A percentile compares a stretch with the other conserved stretches of the same genome.
Conservation (phyloP, 2,888 invertebrate species). For the Stenotaenia linearis region DNA sequence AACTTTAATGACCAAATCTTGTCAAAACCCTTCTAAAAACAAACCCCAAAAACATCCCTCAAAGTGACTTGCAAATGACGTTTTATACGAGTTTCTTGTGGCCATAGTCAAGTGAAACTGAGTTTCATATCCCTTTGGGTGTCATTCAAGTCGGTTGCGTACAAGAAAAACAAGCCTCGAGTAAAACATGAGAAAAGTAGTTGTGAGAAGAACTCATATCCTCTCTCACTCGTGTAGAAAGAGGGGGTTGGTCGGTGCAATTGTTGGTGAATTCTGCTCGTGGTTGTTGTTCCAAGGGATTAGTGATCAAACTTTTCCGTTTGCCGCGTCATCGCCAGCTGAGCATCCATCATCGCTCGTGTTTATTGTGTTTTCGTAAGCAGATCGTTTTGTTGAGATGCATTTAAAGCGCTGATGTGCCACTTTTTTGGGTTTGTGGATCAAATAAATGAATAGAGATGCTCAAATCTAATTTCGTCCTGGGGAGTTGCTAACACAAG, state of each 20-base stretch:
- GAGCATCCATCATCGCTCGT: slow-evolving; percentile 5
- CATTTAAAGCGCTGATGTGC: background rate
- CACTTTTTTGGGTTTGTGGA: background rate
- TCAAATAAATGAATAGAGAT: background rate
- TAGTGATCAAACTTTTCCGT: slow-evolving; percentile 4
- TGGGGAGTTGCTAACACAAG: background rate
- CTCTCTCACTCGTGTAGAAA: background rate
- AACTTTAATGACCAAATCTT: too few species aligned
- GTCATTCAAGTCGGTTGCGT: background rate
- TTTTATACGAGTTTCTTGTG: background rate
- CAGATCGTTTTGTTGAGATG: background rate
- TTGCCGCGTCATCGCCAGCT: background rate
- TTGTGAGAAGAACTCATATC: background rate
- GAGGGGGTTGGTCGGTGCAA: background rate
- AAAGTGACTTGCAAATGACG: background rate
- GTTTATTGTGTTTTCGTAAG: background rate
- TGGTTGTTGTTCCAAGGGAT: background rate
- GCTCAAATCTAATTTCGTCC: slow-evolving; percentile 11
- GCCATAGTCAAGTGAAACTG: background rate
- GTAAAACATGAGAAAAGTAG: background rate
- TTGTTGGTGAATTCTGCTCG: background rate
- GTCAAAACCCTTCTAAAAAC: too few species aligned
- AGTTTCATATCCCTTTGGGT: background rate
- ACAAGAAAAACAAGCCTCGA: background rate
- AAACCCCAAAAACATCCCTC: background rate